Base-by-base conservation (phyloP, 1,140 invertebrate genomes). In the Drosophila repleta region DNA sequence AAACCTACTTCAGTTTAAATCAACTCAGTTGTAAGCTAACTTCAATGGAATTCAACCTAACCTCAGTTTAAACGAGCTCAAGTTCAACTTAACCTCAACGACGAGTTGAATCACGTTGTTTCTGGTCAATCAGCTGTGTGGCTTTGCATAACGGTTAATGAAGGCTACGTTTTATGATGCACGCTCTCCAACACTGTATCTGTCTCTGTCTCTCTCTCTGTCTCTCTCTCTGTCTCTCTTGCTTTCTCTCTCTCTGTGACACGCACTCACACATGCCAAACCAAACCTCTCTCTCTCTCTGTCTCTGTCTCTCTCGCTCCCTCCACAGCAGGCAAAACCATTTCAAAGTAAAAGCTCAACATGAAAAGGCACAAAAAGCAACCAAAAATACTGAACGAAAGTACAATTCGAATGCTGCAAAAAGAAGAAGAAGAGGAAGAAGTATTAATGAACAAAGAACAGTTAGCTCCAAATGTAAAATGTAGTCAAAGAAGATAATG, bases 321-420 rank as follows among this genome's bases (percentile, higher is more conserved):
- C 17, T 56, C 62, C 80, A 73, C 56, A 73, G 67, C 76, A 85
- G 81, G 82, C 81, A 70, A 35, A 74, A 77, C 74, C 81, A 85
- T 85, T 85, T 87, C 83, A 87, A 87, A 87, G 83, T 88, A 88
- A 87, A 87, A 87, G 83, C 83, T 87, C 83, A 87, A 87, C 83
- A 87, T 79, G 56, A 74, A 43, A 43, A 68, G 77, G 82, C 83
- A 87, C 72, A 79, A 81, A 66, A 43, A 55, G 29, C 6, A 29
- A 29, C 4, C 3, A 29, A 20, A 20, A 76, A 78, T n/a, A 60
- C 62, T 69, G 77, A 79, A 76, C 53, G 67, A 87, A 82, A 81
- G 82, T 87, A 87, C 75, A 87, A 82, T 48, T 52, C 60, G 63
- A 79, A 52, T 51, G 63, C 70, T 74, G 65, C 53, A 57, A 65